Evolutionary conservation across 2,113 vertebrate genomes (phyloP).

Genomic region (Rhynchopsitta pachyrhyncha): DNA sequence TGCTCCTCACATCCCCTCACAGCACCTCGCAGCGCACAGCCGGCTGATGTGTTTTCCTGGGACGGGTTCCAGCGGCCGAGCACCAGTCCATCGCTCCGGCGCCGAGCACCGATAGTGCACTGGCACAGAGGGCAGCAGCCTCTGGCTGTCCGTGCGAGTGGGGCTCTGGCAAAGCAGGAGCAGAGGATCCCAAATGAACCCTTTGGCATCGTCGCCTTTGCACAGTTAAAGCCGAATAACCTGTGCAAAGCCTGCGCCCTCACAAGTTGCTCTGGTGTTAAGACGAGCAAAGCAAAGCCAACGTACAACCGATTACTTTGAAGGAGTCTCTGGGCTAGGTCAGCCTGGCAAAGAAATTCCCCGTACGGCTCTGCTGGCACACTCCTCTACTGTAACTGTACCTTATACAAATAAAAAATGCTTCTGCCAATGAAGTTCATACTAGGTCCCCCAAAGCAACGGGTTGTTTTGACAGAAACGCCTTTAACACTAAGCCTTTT

Average conservation of each 20-base stretch:
- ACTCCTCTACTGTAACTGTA: conserved; percentile 47
- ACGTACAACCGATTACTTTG: not conserved
- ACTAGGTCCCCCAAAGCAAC: conserved; percentile 62
- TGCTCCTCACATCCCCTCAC: not conserved
- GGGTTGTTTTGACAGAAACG: conserved; percentile 67
- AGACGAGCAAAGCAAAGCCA: not conserved
- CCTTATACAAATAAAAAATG: conserved; percentile 64
- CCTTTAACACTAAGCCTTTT: conserved; percentile 66
- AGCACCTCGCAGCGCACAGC: not conserved
- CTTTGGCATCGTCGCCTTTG: not conserved
- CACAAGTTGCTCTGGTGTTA: not conserved
- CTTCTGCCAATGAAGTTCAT: conserved; percentile 68
- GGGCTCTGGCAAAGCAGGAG: not conserved
- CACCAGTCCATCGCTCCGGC: not conserved
- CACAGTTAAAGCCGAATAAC: not conserved
- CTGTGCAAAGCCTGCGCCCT: not conserved
- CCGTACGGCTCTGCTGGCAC: conserved; percentile 51
- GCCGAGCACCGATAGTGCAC: rapidly evolving
- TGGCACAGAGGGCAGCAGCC: not conserved
- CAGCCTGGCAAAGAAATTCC: conserved; percentile 54
- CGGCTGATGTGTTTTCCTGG: not conserved
- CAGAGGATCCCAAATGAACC: not conserved
- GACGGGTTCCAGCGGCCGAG: not conserved
- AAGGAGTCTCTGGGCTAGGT: conserved; percentile 13
- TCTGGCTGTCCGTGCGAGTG: not conserved